phyloP scores from a whole-genome alignment of 2,888 invertebrate genomes.

The Elegia similella region DNA sequence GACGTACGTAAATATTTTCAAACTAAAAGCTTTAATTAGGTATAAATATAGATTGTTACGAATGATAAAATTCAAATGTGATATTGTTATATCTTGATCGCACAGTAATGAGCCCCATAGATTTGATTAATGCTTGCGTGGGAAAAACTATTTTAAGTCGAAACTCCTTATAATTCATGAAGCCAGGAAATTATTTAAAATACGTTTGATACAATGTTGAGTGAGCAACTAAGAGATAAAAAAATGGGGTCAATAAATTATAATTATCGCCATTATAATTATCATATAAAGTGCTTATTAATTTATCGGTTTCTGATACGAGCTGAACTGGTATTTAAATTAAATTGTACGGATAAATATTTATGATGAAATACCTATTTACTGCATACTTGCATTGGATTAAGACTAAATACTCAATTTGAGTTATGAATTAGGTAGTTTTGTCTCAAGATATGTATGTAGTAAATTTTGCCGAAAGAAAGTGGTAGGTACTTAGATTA shows the following conservation, averaged over 20 bases:
- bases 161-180: background rate
- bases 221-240: background rate
- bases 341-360: background rate
- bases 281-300: conserved; percentile 7
- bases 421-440: no score
- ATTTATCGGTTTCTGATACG: conserved; percentile 1
- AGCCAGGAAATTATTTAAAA: background rate
- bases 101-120: conserved; percentile 15
- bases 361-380: background rate
- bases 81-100: conserved; percentile 17
- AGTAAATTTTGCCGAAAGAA: no score
- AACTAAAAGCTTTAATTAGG: conserved; percentile 16
- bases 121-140: conserved; percentile 16
- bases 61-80: conserved; percentile 22
- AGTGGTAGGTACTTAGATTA: no score
- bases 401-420: no score
- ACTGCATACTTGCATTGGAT: background rate
- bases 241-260: conserved; percentile 3
- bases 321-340: conserved; percentile 5
- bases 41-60: conserved; percentile 16
- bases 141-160: conserved; percentile 9
- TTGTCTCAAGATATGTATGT: no score
- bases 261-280: background rate
- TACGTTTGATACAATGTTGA: conserved; percentile 10
- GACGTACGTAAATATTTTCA: conserved; percentile 16